Conservation (phyloP, 2,888 invertebrate genomes). For the Hedya salicella region DNA sequence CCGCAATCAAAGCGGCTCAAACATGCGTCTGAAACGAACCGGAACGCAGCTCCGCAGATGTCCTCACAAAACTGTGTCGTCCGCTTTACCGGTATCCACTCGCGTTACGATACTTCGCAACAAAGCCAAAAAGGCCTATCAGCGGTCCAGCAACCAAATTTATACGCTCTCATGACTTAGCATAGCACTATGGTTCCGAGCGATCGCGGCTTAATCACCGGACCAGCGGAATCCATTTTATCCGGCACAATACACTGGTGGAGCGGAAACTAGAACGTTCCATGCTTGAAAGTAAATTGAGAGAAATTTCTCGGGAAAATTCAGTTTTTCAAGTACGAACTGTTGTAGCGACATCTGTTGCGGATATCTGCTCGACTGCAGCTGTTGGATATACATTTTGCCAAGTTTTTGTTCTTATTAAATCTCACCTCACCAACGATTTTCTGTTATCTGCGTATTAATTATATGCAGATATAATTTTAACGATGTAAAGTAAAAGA, state of each 20-base stretch:
- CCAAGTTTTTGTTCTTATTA: conserved; percentile 11
- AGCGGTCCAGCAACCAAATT: not conserved
- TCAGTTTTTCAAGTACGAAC: conserved; percentile 37
- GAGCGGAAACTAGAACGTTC: conserved; percentile 32
- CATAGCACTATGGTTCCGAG: not conserved
- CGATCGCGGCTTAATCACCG: conserved; percentile 34
- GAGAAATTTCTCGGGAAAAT: conserved; percentile 21
- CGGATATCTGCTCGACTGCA: conserved; percentile 30
- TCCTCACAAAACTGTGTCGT: conserved; percentile 23
- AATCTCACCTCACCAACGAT: not conserved
- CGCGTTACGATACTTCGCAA: conserved; percentile 15
- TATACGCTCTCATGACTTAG: conserved; percentile 10
- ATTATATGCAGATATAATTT: not conserved
- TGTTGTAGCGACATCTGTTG: conserved; percentile 34
- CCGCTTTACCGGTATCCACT: conserved; percentile 18
- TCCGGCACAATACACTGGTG: conserved; percentile 31
- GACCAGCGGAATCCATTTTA: conserved; percentile 35
- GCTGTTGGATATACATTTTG: conserved; percentile 9
- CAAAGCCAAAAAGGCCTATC: conserved; percentile 13
- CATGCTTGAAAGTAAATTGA: conserved; percentile 32
- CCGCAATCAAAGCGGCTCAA: conserved; percentile 33
- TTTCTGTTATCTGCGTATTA: not conserved
- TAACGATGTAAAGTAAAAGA: not conserved
- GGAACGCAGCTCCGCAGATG: conserved; percentile 30
- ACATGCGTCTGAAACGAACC: conserved; percentile 29